Conservation (phyloP, 2,113 vertebrate genomes). For the Oreocharis arfaki region DNA sequence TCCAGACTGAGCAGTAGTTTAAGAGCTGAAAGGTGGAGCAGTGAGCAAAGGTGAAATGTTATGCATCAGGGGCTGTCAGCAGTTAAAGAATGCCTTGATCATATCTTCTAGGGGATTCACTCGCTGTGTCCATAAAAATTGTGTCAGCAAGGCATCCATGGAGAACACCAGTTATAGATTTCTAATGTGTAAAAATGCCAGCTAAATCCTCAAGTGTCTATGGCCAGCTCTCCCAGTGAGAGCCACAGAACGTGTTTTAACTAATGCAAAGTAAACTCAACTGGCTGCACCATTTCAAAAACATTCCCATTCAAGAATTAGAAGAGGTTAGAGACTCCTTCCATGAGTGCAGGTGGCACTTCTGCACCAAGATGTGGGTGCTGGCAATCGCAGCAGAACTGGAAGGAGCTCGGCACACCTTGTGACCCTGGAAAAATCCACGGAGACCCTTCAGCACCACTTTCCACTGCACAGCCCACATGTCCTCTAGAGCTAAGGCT, state of each 20-base stretch:
- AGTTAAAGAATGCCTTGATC: neutral
- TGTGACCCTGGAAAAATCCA: neutral
- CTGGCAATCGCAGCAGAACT: neutral
- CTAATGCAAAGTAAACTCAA: neutral
- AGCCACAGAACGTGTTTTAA: neutral
- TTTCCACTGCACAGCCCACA: rapidly evolving
- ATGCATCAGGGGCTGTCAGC: neutral
- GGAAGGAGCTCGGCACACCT: neutral
- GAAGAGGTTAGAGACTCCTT: neutral
- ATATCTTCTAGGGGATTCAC: neutral
- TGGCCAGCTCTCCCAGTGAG: neutral
- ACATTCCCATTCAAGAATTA: neutral
- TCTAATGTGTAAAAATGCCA: neutral
- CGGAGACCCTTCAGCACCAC: neutral
- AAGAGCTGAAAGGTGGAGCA: neutral
- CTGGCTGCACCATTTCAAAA: neutral
- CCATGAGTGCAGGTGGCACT: neutral
- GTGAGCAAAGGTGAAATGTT: neutral
- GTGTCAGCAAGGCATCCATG: neutral
- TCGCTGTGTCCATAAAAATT: neutral
- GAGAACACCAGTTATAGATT: neutral
- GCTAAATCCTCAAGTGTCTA: neutral
- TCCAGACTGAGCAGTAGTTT: neutral
- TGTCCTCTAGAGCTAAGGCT: neutral
- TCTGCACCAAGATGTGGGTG: neutral